Evolutionary conservation across 2,797 vertebrate genomes (phyloP), one percentile per base, ranked within the genome.

Genomic region (Chloroceryle inda): DNA sequence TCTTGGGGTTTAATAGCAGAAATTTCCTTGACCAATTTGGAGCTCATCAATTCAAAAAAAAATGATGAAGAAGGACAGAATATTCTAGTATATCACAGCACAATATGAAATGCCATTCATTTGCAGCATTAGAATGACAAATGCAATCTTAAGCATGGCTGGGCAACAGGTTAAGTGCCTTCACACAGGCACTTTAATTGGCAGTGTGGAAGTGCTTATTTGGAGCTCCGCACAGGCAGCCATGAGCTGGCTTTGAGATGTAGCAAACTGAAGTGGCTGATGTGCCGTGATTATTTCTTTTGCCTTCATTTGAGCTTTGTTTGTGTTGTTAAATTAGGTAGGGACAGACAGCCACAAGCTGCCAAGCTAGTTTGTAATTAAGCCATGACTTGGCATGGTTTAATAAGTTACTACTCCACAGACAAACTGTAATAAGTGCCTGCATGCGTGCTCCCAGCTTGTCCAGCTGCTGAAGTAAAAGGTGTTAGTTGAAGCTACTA

Each of bases 311-410:
- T 88, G 85, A 86, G 87, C 82, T 95, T 94, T 88, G 72, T 85
- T 94, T 58, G 0, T 24, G 55, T 94, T 91, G 82, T 94, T 94
- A 73, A 89, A 96, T 62, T 81, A 80, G 88, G 90, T 92, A 96
- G 69, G 85, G 88, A 90, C 73, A 95, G 66, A 5, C 31, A 91
- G 76, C 88, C 94, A 88, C 89, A 96, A 93, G 94, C 82, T 96
- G 96, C 86, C 89, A 84, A 93, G 93, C 96, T 92, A 96, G 96
- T 94, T 96, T 93, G 85, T 92, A 96, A 97, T 96, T 96, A 95
- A 97, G 73, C 76, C 62, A 33, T 95, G 94, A 94, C 66, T 96
- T 95, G 90, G 88, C 79, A 69, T 37, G 55, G 92, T 76, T 96
- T 96, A 94, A 59, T 95, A 93, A 95, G 85, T 94, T 94, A 69